Percentiles rank a stretch among this genome's conserved stretches.
Evolutionary conservation across 2,888 invertebrate genomes (phyloP).

Genomic region (Caenorhabditis angaria): DNA sequence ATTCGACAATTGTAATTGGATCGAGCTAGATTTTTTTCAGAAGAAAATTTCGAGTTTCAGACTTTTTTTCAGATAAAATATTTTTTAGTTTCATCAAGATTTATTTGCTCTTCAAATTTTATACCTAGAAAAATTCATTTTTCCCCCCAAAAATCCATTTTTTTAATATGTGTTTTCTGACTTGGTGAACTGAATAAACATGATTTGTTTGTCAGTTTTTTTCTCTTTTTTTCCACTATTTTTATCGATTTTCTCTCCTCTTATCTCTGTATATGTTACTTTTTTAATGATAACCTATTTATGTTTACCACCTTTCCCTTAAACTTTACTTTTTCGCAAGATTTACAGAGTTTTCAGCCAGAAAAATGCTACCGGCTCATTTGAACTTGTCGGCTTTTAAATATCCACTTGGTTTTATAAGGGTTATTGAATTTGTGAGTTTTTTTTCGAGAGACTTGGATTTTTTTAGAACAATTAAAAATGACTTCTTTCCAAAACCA

Average conservation of each 20-base stretch:
- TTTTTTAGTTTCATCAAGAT: conserved; percentile 16
- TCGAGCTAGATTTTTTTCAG: conserved; percentile 29
- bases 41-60: not conserved
- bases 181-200: conserved; percentile 3
- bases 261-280: not conserved
- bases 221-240: not conserved
- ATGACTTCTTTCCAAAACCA: too few species aligned
- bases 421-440: conserved; percentile 66
- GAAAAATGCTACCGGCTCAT: conserved; percentile 10
- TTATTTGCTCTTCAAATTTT: conserved; percentile 8
- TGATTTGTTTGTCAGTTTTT: conserved; percentile 4
- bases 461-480: too few species aligned
- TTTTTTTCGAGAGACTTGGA: conserved; percentile 10
- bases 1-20: conserved; percentile 63
- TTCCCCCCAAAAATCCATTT: not conserved
- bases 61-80: conserved; percentile 38
- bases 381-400: conserved; percentile 57
- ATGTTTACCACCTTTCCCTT: too few species aligned
- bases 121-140: not conserved
- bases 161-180: not conserved
- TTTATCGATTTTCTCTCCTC: not conserved
- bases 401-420: conserved; percentile 69
- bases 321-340: conserved; percentile 11
- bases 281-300: too few species aligned
- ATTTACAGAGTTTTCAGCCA: not conserved